Evolutionary conservation across 2,888 invertebrate genomes (phyloP).

Genomic region (Empis stercorea): DNA sequence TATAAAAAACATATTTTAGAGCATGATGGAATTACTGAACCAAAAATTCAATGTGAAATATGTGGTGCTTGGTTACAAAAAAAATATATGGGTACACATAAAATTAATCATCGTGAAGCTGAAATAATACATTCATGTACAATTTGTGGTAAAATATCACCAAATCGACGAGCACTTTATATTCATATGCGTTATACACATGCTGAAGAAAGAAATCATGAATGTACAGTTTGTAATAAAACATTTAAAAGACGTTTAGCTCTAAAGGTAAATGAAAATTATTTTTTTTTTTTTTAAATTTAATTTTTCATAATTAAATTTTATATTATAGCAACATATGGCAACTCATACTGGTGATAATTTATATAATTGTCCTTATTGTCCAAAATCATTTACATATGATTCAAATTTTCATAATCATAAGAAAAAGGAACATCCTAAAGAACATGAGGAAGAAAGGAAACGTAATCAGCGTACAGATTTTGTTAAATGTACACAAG

Average conservation of each 20-base stretch:
- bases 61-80: slow-evolving; percentile 33
- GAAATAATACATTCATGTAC: not conserved
- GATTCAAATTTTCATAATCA: slow-evolving; percentile 1
- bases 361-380: not conserved
- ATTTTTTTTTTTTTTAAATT: not conserved
- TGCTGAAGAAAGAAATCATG: not conserved
- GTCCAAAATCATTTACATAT: not conserved
- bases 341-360: not conserved
- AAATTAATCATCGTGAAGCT: not conserved
- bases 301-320: not conserved
- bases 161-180: not conserved
- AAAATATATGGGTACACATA: slow-evolving; percentile 12
- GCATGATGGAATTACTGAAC: slow-evolving; percentile 26
- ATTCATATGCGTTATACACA: not conserved
- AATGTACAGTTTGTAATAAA: not conserved
- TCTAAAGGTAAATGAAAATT: not conserved
- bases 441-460: not conserved
- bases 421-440: not conserved
- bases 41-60: slow-evolving; percentile 30
- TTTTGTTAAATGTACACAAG: no score
- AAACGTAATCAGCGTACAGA: not conserved
- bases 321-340: not conserved
- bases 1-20: slow-evolving; percentile 29
- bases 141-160: not conserved
- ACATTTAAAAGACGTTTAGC: not conserved